phyloP scores from a whole-genome alignment of 2,113 vertebrate species.

The Quiscalus mexicanus region DNA sequence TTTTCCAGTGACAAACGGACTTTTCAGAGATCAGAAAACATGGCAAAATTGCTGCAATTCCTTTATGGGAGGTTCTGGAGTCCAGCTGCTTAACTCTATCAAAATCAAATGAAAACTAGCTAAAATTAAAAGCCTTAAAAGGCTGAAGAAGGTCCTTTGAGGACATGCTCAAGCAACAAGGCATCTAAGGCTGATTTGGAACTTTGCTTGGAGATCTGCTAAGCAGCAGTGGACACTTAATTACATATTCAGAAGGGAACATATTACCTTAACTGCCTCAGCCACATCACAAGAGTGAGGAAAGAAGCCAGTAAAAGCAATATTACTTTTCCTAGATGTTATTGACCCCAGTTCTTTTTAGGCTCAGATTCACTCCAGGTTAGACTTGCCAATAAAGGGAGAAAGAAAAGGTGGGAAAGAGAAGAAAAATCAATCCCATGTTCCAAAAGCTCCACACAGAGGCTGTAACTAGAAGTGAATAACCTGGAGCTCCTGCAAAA shows the following conservation, averaged over 20 bases:
- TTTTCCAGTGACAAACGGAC: neutral
- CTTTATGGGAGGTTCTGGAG: neutral
- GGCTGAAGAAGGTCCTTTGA: neutral
- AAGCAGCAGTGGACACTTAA: neutral
- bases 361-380: neutral
- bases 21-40: neutral
- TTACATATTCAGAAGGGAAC: neutral
- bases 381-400: neutral
- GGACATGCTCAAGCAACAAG: neutral
- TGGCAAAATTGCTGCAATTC: neutral
- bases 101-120: neutral
- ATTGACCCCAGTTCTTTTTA: neutral
- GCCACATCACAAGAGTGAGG: neutral
- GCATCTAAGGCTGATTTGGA: neutral
- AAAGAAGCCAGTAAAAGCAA: neutral
- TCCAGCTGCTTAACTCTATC: neutral
- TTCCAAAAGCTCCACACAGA: constrained; percentile 66
- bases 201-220: neutral
- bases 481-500: neutral
- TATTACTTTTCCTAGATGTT: neutral
- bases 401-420: neutral
- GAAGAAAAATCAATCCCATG: neutral
- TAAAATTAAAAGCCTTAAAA: neutral
- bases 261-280: neutral
- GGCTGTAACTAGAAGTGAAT: constrained; percentile 28